These are phyloP conservation scores for Indicator maculatus DNA, from an alignment of 2,113 vertebrate genomes.

Conservation along the genomic window DNA sequence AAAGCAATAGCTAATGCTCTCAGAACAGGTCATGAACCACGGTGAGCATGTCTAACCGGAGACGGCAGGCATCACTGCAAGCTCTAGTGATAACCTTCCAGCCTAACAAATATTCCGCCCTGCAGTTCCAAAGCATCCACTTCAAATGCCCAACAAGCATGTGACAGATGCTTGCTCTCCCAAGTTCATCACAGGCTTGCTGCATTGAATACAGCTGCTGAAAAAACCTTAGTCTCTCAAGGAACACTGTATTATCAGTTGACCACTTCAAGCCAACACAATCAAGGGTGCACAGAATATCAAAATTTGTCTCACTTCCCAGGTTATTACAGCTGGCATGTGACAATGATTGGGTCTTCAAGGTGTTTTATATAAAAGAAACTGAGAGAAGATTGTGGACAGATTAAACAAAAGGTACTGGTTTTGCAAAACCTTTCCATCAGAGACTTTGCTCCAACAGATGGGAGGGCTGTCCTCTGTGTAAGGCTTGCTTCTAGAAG, in stretches of 20 bases:
- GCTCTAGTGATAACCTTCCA: not conserved
- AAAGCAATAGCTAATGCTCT: not conserved
- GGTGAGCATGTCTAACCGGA: not conserved
- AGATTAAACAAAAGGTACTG: not conserved
- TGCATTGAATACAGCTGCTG: not conserved
- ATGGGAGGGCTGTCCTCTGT: conserved; percentile 43
- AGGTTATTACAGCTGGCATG: not conserved
- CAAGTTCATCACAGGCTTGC: not conserved
- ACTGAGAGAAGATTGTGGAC: not conserved
- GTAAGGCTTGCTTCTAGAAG: conserved; percentile 1
- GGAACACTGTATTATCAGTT: not conserved
- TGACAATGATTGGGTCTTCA: not conserved
- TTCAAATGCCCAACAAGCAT: not conserved
- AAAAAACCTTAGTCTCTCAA: not conserved
- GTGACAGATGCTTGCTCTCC: not conserved
- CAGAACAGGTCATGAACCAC: not conserved
- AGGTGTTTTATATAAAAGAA: not conserved
- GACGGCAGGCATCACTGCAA: not conserved
- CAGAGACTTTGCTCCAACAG: conserved; percentile 22
- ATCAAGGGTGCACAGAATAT: not conserved
- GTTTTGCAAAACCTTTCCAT: not conserved
- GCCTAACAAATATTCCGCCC: not conserved
- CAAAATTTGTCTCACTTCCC: not conserved
- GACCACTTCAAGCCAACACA: not conserved
- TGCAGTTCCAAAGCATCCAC: not conserved